Base-by-base conservation (phyloP, 2,888 invertebrate genomes). In the Hofmannophila pseudospretella region DNA sequence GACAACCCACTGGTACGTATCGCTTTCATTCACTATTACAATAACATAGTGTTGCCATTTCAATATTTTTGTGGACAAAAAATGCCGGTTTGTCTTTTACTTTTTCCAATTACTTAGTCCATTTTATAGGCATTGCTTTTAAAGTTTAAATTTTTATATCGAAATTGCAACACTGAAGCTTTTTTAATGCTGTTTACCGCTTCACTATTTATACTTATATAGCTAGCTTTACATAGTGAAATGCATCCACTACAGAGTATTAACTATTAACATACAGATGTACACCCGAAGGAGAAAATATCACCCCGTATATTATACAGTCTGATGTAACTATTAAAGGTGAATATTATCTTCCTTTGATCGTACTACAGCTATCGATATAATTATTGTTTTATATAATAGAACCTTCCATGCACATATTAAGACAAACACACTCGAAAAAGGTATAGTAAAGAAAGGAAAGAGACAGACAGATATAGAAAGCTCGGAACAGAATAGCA, bases 351-450 rank as follows among this genome's bases (percentile, higher is more conserved):
- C 52, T 59, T 49, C 67, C 55, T 54, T 58, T 58, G 51, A 56
- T 45, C 61, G 71, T 75, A 72, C 57, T 75, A 60, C 56, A 55
- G 40, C 49, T 61, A 52, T 58, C n/a, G 41, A 52, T 54, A 44
- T 51, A 51, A 46, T 43, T 57, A 58, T 67, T 62, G 54, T 62
- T 67, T 60, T 58, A 61, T 54, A 63, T 59, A 60, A 68, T n/a
- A 54, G 70, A 67, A 74, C 73, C 75, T 76, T 84, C 80, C 86
- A 87, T 86, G 88, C 87, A 88, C 87, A 88, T 86, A 81, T 82
- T 79, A 79, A 75, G 84, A 82, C 86, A 84, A 84, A 84, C 86
- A 88, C 87, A 88, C 87, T 87, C 86, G 54, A 56, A 51, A 62
- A 65, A 51, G 56, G 58, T 65, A 58, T 49, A 47, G 44, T 51